phyloP scores from a whole-genome alignment of 2,113 vertebrate genomes.

The Murina feae region DNA sequence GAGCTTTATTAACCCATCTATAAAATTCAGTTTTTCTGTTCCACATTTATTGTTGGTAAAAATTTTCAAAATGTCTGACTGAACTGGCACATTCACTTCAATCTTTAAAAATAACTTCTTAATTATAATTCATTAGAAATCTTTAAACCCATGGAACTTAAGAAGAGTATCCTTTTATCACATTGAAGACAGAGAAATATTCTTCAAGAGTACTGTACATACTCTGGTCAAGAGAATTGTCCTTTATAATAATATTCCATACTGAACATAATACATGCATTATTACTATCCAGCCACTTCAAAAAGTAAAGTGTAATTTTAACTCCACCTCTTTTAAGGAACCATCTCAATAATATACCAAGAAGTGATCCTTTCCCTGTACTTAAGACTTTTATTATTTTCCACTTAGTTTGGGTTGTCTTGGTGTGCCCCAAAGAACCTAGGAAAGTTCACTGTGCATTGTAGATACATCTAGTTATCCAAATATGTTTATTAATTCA shows the following conservation, averaged over 20 bases:
- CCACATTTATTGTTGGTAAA: not conserved
- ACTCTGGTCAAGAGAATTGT: conserved; percentile 20
- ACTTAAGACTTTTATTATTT: not conserved
- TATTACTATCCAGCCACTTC: not conserved
- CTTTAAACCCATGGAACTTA: not conserved
- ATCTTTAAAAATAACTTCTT: conserved; percentile 18
- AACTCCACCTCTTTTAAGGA: not conserved
- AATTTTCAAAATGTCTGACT: conserved; percentile 31
- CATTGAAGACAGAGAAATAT: not conserved
- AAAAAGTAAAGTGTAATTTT: conserved; percentile 14
- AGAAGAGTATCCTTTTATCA: not conserved
- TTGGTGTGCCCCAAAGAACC: not conserved
- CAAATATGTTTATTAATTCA: not conserved
- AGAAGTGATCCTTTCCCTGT: not conserved
- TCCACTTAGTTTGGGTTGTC: not conserved
- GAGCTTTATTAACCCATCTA: not conserved
- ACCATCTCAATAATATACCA: not conserved
- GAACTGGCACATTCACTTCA: not conserved
- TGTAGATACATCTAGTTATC: not conserved
- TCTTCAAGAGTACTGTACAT: not conserved
- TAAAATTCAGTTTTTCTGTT: not conserved
- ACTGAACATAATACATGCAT: not conserved
- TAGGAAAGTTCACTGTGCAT: not conserved
- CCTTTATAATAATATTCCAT: not conserved
- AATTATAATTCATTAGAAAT: not conserved